phyloP scores from a whole-genome alignment of 2,888 invertebrate species.

The Pheosia tremula region DNA sequence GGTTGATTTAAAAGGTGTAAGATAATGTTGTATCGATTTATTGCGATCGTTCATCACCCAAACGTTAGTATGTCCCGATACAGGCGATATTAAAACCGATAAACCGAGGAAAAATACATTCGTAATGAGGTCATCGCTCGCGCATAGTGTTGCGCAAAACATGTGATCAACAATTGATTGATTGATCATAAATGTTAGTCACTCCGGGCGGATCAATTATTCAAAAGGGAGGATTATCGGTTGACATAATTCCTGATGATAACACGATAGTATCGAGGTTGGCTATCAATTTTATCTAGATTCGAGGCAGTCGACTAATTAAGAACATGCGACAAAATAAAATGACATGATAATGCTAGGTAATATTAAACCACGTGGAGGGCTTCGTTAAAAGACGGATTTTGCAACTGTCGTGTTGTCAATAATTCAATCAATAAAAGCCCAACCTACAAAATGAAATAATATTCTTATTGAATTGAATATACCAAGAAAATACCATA shows the following conservation, averaged over 20 bases:
- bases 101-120: slow-evolving; percentile 58
- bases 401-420: no score
- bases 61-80: slow-evolving; percentile 46
- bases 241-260: slow-evolving; percentile 68
- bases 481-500: no score
- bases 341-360: background rate
- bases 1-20: slow-evolving; percentile 51
- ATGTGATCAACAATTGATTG: slow-evolving; percentile 69
- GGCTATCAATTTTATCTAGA: slow-evolving; percentile 23
- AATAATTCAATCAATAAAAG: no score
- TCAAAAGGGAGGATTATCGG: slow-evolving; percentile 59
- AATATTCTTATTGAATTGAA: no score
- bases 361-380: no score
- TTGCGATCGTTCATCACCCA: slow-evolving; percentile 53
- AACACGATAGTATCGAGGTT: slow-evolving; percentile 46
- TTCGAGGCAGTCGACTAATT: slow-evolving; percentile 33
- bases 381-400: no score
- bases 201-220: slow-evolving; percentile 67
- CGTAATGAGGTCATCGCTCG: slow-evolving; percentile 53
- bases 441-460: no score
- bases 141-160: slow-evolving; percentile 59
- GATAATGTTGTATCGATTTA: slow-evolving; percentile 47
- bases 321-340: slow-evolving; percentile 11
- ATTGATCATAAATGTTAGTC: slow-evolving; percentile 63
- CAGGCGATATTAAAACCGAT: slow-evolving; percentile 48